Conservation (phyloP, 2,888 invertebrate species). For the Agrochola circellaris region DNA sequence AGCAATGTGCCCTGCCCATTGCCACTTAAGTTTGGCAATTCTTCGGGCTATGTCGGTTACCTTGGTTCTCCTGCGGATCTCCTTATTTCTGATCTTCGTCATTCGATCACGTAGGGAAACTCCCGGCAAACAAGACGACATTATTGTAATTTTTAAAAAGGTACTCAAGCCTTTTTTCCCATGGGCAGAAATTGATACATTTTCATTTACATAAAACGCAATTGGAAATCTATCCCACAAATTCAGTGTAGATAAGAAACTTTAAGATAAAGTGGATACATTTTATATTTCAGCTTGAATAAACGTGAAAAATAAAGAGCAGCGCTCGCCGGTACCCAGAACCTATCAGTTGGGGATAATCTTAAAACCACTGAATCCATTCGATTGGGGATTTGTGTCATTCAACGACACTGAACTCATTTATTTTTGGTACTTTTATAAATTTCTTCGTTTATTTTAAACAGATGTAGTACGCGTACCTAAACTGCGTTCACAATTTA, state of each 20-base stretch:
- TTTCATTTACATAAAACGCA: constrained; percentile 24
- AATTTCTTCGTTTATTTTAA: neutral
- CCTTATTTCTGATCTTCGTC: too few species aligned
- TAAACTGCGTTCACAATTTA: too few species aligned
- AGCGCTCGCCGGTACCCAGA: neutral
- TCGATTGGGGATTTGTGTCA: constrained; percentile 19
- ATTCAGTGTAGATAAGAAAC: constrained; percentile 9
- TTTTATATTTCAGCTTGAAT: constrained; percentile 51
- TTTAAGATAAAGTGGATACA: constrained; percentile 25
- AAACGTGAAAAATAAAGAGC: constrained; percentile 43
- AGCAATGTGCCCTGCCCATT: too few species aligned
- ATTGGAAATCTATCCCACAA: constrained; percentile 22
- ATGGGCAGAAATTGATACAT: neutral
- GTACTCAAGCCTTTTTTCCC: neutral
- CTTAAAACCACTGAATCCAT: constrained; percentile 39
- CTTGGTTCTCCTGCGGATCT: too few species aligned
- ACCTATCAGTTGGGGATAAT: constrained; percentile 46
- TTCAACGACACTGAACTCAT: constrained; percentile 15
- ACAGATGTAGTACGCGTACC: neutral
- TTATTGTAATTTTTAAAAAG: neutral
- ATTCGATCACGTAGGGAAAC: too few species aligned
- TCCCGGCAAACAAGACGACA: too few species aligned
- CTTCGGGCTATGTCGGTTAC: too few species aligned
- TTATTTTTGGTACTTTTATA: constrained; percentile 17
- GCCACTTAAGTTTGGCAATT: too few species aligned